A percentile compares a stretch with the other conserved stretches of the same genome.
Evolutionary conservation across 2,113 vertebrate species (phyloP).

Genomic region (Willisornis vidua): DNA sequence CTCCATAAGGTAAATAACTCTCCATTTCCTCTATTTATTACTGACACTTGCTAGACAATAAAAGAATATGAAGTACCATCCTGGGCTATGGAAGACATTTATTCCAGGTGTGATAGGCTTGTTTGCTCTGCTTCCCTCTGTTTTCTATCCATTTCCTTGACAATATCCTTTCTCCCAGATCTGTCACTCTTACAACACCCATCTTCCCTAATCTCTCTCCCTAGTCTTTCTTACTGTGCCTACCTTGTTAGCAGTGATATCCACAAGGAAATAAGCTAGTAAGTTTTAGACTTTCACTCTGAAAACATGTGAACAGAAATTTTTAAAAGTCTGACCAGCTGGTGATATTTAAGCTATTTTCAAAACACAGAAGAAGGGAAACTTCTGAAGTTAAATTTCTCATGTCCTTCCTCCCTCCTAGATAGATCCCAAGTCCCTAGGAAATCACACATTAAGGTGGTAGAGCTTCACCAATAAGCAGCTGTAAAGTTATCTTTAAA

Average conservation of each 20-base stretch:
- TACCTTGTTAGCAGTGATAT: not conserved
- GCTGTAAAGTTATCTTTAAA: not conserved
- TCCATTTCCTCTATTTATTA: not conserved
- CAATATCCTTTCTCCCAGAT: not conserved
- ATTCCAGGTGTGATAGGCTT: not conserved
- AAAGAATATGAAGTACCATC: not conserved
- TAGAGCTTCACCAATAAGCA: not conserved
- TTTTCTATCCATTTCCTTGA: not conserved
- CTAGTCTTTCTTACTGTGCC: not conserved
- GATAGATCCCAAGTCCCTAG: not conserved
- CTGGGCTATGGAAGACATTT: not conserved
- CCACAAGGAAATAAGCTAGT: not conserved
- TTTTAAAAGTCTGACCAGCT: not conserved
- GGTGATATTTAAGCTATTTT: not conserved
- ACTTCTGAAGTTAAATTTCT: not conserved
- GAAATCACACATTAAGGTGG: not conserved
- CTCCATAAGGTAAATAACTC: not conserved
- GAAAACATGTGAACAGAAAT: not conserved
- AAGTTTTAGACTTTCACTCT: not conserved
- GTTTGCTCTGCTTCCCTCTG: not conserved
- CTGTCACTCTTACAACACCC: not conserved
- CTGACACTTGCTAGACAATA: not conserved
- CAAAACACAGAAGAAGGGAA: not conserved
- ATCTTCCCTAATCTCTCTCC: not conserved
- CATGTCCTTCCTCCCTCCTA: not conserved